These are phyloP conservation scores for Ctenopoma kingsleyae DNA, from an alignment of 2,797 vertebrate genomes.

Conservation along the genomic window DNA sequence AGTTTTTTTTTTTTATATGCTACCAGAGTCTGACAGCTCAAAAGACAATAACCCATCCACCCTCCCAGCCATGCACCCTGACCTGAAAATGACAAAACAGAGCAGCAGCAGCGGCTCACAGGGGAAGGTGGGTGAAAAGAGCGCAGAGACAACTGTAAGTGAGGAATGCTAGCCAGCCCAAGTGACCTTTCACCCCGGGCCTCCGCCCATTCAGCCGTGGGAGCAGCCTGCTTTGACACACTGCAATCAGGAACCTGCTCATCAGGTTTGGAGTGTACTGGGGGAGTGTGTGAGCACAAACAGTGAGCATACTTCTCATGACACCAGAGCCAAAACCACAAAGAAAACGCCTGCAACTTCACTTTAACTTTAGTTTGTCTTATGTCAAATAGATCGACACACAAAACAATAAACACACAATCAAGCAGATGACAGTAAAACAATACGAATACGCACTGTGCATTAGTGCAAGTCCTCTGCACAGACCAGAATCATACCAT, in stretches of 20 bases:
- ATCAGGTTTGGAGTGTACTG: conserved; percentile 63
- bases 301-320: neutral
- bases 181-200: conserved; percentile 74
- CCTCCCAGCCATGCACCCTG: conserved; percentile 32
- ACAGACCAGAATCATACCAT: too few relatives aligned
- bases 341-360: conserved; percentile 5
- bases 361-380: neutral
- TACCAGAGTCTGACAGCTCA: conserved; percentile 8
- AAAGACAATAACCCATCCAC: neutral
- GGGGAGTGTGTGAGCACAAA: neutral
- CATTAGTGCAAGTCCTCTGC: too few relatives aligned
- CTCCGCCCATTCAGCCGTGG: conserved; percentile 70
- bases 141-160: conserved; percentile 65
- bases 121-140: conserved; percentile 17
- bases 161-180: conserved; percentile 59
- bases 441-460: too few relatives aligned
- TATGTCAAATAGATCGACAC: neutral
- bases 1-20: conserved; percentile 2
- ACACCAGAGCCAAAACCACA: neutral
- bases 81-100: conserved; percentile 55
- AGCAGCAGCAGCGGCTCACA: conserved; percentile 43
- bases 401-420: too few relatives aligned
- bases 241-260: conserved; percentile 66
- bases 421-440: too few relatives aligned
- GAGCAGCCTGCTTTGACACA: conserved; percentile 69